Evolutionary conservation across 2,113 vertebrate genomes (phyloP), one percentile per base, ranked within the genome.

Genomic region (Clarias batrachus): DNA sequence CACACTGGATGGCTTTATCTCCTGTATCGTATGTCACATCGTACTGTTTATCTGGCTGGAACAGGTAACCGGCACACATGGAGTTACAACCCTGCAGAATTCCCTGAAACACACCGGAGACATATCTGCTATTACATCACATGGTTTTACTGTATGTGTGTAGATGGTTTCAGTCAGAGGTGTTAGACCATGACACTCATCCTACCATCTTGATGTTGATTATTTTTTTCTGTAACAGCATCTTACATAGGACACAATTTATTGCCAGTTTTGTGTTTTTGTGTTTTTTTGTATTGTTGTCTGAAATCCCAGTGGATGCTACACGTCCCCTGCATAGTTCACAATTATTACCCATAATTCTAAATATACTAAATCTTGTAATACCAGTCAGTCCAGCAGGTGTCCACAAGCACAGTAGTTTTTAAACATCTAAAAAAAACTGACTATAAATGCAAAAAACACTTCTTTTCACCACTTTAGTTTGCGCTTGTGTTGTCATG

Each of bases 41-140:
- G 17, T 99, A 99, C 89, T 99, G 98, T 90, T 99, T 99, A 94
- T 99, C 98, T 70, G 94, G 97, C 92, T 99, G 98, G 95, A 99
- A 99, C 70, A 99, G 96, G 92, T 99, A 99, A 1, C 97, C 97
- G 4, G 98, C 98, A 85, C 97, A 99, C 98, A 99, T 99, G 90
- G 98, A 97, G 94, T 99, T 99, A 93, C 98, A 99, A 89, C 97
- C 98, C 82, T 96, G 95, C 82, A 99, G 94, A 90, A 99, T 95
- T 21, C 98, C 97, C 98, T 99, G 33, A 87, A 62, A 23, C 27
- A n/a, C 84, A 83, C 89, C 3, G 81, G 1, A 37, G 8, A 79
- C 68, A 56, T 63, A 23, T 37, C 37, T 41, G 33, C 70, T 73
- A 17, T 71, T 37, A 21, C 19, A 37, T 19, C 27, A 30, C 14